phyloP scores from a whole-genome alignment of 2,888 invertebrate species.

The Stenotaenia linearis region DNA sequence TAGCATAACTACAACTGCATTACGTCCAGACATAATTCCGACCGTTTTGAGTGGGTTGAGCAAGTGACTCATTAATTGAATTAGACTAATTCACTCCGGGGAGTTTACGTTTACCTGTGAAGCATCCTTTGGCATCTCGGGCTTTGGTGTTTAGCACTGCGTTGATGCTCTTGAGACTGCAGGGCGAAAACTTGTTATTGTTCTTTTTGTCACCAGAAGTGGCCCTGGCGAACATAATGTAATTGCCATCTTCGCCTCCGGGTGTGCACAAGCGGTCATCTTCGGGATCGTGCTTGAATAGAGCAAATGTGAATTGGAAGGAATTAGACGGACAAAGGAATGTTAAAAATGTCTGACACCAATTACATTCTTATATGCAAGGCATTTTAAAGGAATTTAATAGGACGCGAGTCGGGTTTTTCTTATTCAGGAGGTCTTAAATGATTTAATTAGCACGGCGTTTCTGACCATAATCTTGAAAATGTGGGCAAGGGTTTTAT shows the following conservation, averaged over 20 bases:
- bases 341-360: background rate
- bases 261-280: conserved; percentile 69
- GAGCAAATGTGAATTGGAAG: background rate
- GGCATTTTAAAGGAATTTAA: background rate
- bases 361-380: background rate
- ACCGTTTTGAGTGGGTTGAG: background rate
- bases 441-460: background rate
- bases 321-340: background rate
- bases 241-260: conserved; percentile 94
- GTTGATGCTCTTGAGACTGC: conserved; percentile 85
- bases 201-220: conserved; percentile 97
- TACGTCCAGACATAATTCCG: background rate
- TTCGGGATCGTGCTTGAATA: conserved; percentile 81
- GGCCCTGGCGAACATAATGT: conserved; percentile 98
- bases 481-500: background rate
- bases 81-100: background rate
- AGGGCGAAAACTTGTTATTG: conserved; percentile 94
- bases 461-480: background rate
- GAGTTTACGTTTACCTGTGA: conserved; percentile 60
- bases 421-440: background rate
- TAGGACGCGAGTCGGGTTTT: background rate
- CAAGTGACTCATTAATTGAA: background rate
- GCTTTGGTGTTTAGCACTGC: conserved; percentile 89
- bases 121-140: conserved; percentile 82
- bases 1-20: background rate